A percentile compares a stretch with the other conserved stretches of the same genome.
Conservation (phyloP, 1,140 invertebrate genomes). For the Zaprionus africanus region DNA sequence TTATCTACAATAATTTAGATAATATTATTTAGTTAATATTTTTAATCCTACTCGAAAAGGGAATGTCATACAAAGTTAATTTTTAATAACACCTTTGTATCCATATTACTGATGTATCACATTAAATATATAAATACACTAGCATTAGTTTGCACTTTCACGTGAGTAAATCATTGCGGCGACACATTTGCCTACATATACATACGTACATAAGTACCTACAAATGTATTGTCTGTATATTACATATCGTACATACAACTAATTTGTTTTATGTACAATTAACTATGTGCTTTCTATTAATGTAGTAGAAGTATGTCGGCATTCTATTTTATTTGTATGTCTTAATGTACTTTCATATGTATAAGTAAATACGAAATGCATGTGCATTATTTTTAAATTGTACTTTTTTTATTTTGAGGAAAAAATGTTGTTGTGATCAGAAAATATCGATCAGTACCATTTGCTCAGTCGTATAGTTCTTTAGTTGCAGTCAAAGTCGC, state of each 20-base stretch:
- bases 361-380: constrained; percentile 56
- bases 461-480: constrained; percentile 70
- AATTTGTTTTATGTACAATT: constrained; percentile 19
- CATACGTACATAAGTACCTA: constrained; percentile 12
- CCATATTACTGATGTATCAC: not conserved
- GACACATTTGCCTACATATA: constrained; percentile 19
- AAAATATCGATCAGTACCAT: constrained; percentile 68
- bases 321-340: constrained; percentile 21
- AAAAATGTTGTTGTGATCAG: constrained; percentile 75
- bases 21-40: too few relatives aligned
- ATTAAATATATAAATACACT: not conserved
- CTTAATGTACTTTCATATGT: constrained; percentile 8
- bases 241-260: constrained; percentile 5
- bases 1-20: too few relatives aligned
- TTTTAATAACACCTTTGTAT: not conserved
- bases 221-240: constrained; percentile 11
- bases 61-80: not conserved
- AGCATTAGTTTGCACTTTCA: not conserved
- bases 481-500: constrained; percentile 70
- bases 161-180: not conserved
- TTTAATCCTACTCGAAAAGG: too few relatives aligned
- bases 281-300: constrained; percentile 10
- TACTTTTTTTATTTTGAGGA: constrained; percentile 60
- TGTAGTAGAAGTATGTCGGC: constrained; percentile 14
- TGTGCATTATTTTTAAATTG: constrained; percentile 78